phyloP scores from a whole-genome alignment of 2,113 vertebrate species.

The Psophia crepitans region DNA sequence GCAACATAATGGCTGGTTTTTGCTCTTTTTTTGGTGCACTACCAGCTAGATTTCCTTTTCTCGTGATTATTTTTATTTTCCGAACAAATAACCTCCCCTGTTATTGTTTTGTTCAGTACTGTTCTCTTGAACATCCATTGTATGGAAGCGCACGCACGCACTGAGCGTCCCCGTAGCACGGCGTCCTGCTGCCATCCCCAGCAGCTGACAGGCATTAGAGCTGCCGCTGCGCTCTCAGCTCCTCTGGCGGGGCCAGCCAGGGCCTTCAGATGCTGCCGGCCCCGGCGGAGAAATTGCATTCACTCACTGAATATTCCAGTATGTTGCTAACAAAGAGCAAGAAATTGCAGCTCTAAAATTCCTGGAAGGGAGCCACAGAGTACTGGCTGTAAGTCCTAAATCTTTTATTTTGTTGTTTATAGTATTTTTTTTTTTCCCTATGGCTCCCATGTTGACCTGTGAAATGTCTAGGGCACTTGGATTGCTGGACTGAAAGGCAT shows the following conservation, averaged over 20 bases:
- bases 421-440: too few species aligned
- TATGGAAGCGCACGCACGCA: rapidly evolving
- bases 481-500: not conserved
- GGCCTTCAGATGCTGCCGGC: not conserved
- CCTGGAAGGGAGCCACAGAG: not conserved
- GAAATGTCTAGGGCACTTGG: not conserved
- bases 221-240: not conserved
- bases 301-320: not conserved
- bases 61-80: not conserved
- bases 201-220: not conserved
- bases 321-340: not conserved
- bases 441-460: not conserved
- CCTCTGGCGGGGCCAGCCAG: not conserved
- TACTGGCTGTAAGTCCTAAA: not conserved
- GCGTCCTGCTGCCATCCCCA: not conserved
- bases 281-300: not conserved
- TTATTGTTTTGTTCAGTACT: not conserved
- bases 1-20: rapidly evolving
- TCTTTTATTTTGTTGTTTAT: not conserved
- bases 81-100: not conserved
- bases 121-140: not conserved
- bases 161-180: not conserved
- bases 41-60: not conserved
- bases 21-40: not conserved
- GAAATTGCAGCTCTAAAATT: not conserved